phyloP scores from a whole-genome alignment of 2,113 vertebrate species.

The Hippolais icterina region DNA sequence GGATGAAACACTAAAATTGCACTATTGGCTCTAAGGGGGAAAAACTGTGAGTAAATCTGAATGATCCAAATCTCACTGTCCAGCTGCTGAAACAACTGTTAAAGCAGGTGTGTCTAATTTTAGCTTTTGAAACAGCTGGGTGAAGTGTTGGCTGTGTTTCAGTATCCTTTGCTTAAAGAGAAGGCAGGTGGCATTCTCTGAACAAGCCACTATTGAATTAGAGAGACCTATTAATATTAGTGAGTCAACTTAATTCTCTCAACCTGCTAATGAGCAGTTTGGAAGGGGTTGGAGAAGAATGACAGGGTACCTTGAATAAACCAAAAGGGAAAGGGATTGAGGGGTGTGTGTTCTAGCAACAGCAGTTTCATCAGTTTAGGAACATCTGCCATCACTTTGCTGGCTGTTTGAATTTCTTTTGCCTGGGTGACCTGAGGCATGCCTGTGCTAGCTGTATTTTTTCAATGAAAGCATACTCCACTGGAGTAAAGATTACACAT shows the following conservation, averaged over 20 bases:
- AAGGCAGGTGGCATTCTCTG: slow-evolving; percentile 58
- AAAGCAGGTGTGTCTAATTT: slow-evolving; percentile 32
- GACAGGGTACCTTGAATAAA: neutral
- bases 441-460: neutral
- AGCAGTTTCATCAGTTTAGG: slow-evolving; percentile 15
- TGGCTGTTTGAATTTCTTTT: slow-evolving; percentile 3
- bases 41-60: neutral
- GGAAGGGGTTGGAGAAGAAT: neutral
- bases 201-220: slow-evolving; percentile 34
- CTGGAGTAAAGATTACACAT: neutral
- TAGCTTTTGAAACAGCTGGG: slow-evolving; percentile 35
- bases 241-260: slow-evolving; percentile 58
- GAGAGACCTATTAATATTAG: slow-evolving; percentile 58
- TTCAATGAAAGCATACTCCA: neutral
- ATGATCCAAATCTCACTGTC: slow-evolving; percentile 2
- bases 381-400: neutral
- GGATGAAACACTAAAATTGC: neutral
- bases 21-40: neutral
- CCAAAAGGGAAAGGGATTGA: neutral
- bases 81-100: slow-evolving; percentile 40
- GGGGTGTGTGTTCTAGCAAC: neutral
- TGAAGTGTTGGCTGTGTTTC: neutral
- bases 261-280: slow-evolving; percentile 52
- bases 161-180: neutral
- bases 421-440: neutral